Conservation (phyloP, 1,140 invertebrate genomes). For the Bicyclus anynana region DNA sequence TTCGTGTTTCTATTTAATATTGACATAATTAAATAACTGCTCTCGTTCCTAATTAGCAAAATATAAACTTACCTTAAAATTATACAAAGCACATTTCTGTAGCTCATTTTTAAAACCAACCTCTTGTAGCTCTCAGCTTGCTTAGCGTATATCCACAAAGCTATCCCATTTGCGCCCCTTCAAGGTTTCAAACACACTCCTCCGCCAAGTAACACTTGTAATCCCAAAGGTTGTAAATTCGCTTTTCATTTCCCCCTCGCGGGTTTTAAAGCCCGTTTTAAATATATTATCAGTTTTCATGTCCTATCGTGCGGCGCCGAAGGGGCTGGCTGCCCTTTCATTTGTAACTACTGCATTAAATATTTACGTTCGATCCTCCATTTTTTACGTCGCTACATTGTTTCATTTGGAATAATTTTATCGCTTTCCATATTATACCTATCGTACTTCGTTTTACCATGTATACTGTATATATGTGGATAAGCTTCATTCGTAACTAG, state of each 20-base stretch:
- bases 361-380: slow-evolving; percentile 52
- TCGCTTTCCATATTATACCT: background rate
- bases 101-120: slow-evolving; percentile 10
- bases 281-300: slow-evolving; percentile 70
- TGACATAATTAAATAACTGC: too few species aligned
- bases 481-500: too few species aligned
- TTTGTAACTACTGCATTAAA: slow-evolving; percentile 44
- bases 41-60: too few species aligned
- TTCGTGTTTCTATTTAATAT: too few species aligned
- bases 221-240: slow-evolving; percentile 59
- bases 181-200: slow-evolving; percentile 42
- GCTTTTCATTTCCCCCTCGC: slow-evolving; percentile 47
- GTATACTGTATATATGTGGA: background rate
- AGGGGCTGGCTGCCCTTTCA: slow-evolving; percentile 48
- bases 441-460: too few species aligned
- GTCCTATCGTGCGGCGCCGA: slow-evolving; percentile 62
- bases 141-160: too few species aligned
- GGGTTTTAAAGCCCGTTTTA: slow-evolving; percentile 54
- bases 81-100: too few species aligned
- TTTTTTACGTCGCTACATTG: slow-evolving; percentile 26
- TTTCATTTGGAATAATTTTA: slow-evolving; percentile 6
- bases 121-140: slow-evolving; percentile 3
- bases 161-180: slow-evolving; percentile 32
- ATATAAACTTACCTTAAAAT: too few species aligned
- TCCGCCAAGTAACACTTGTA: slow-evolving; percentile 33